phyloP scores from a whole-genome alignment of 2,888 invertebrate species.

The Thecophora atra region DNA sequence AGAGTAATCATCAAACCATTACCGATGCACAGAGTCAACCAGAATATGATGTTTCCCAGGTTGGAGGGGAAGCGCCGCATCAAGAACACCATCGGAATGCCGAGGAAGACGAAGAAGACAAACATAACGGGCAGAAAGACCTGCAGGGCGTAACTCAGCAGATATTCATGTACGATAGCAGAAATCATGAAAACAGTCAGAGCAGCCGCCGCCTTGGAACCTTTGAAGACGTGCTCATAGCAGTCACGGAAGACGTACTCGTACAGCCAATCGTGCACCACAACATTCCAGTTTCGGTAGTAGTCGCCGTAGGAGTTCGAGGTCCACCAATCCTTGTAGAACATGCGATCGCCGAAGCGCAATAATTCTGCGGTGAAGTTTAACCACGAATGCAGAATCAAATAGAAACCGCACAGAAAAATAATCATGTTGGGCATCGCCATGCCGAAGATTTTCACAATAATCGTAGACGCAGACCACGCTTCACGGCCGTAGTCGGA shows the following conservation, averaged over 20 bases:
- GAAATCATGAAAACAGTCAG: conserved; percentile 80
- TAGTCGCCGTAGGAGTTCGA: conserved; percentile 81
- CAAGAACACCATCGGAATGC: conserved; percentile 69
- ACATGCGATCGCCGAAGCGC: conserved; percentile 85
- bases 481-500: conserved; percentile 63
- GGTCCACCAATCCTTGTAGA: conserved; percentile 96
- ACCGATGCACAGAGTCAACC: conserved; percentile 82
- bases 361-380: conserved; percentile 92
- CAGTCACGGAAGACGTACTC: conserved; percentile 86
- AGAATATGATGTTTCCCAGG: conserved; percentile 83
- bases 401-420: conserved; percentile 82
- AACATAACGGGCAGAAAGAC: conserved; percentile 90
- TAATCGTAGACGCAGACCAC: conserved; percentile 60
- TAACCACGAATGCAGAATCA: conserved; percentile 88
- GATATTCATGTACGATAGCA: conserved; percentile 88
- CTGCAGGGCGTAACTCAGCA: conserved; percentile 79
- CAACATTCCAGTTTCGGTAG: conserved; percentile 95
- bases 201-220: conserved; percentile 69
- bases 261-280: conserved; percentile 94
- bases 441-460: conserved; percentile 75
- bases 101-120: conserved; percentile 77
- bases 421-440: conserved; percentile 79
- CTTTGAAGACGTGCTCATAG: conserved; percentile 65
- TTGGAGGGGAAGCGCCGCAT: conserved; percentile 67
- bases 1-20: conserved; percentile 73